These are phyloP conservation scores for Phallusia fumigata DNA, from an alignment of 23 tunicate genomes.

Conservation along the genomic window DNA sequence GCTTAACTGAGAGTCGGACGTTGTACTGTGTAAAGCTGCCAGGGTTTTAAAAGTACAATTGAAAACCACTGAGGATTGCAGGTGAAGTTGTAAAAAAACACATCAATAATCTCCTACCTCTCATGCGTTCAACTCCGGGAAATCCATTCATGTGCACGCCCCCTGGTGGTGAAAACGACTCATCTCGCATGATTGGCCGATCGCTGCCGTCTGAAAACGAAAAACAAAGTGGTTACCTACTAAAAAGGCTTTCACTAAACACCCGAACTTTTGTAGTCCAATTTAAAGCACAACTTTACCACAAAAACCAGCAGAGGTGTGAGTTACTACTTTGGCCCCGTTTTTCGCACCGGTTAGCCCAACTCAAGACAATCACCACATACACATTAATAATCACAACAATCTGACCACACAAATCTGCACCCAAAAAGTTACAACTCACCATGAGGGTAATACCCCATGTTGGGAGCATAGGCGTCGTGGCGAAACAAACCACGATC, in stretches of 20 bases:
- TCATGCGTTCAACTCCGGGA: background rate
- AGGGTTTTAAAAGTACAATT: too few relatives aligned
- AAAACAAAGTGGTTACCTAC: background rate
- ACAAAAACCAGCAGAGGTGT: background rate
- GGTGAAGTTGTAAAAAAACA: too few relatives aligned
- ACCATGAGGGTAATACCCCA: slow-evolving; percentile 3
- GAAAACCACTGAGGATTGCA: too few relatives aligned
- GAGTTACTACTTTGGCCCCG: too few relatives aligned
- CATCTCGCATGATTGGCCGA: background rate
- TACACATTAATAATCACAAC: too few relatives aligned
- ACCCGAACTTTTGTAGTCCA: background rate
- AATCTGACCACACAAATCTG: background rate
- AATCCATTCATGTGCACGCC: background rate
- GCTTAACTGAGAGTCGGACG: too few relatives aligned
- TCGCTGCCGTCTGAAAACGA: slow-evolving; percentile 5
- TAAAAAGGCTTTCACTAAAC: background rate
- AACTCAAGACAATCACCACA: too few relatives aligned
- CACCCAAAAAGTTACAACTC: background rate
- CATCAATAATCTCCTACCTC: background rate
- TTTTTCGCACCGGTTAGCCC: too few relatives aligned
- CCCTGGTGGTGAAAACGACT: slow-evolving; percentile 4
- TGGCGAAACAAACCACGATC: background rate
- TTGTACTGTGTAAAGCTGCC: too few relatives aligned
- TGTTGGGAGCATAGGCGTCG: background rate
- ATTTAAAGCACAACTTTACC: background rate